These are phyloP conservation scores for Pseudonaja textilis DNA, from an alignment of 2,113 vertebrate species.

Conservation along the genomic window DNA sequence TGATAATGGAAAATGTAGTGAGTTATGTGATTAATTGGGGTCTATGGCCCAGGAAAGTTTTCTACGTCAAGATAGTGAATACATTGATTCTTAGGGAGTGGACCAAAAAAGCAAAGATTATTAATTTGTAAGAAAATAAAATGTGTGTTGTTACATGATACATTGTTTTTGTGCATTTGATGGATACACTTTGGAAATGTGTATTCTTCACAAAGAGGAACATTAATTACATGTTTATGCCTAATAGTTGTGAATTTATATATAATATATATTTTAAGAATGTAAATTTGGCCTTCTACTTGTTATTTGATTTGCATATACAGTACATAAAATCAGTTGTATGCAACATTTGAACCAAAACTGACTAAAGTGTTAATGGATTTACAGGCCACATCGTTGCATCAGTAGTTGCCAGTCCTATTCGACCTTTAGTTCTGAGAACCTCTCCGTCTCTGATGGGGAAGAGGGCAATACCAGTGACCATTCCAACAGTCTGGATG, in stretches of 20 bases:
- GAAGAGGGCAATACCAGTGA: conserved; percentile 99
- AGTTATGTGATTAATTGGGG: too few relatives aligned
- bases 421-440: conserved; percentile 98
- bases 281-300: background rate
- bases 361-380: background rate
- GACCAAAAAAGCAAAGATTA: background rate
- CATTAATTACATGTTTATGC: background rate
- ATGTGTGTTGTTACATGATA: background rate
- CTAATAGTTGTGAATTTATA: background rate
- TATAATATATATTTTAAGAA: background rate
- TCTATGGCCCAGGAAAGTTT: too few relatives aligned
- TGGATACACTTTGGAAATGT: background rate
- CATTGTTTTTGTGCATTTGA: too few relatives aligned
- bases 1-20: too few relatives aligned
- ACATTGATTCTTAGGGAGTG: too few relatives aligned
- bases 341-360: background rate
- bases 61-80: too few relatives aligned
- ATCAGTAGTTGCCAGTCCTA: conserved; percentile 97
- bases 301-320: background rate
- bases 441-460: conserved; percentile 94
- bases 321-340: background rate
- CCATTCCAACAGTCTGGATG: conserved; percentile 91
- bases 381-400: conserved; percentile 87
- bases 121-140: background rate
- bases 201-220: background rate